Percentiles rank a stretch among this genome's conserved stretches.
Evolutionary conservation across 2,888 invertebrate species (phyloP).

Genomic region (Drosophila buzzatii): DNA sequence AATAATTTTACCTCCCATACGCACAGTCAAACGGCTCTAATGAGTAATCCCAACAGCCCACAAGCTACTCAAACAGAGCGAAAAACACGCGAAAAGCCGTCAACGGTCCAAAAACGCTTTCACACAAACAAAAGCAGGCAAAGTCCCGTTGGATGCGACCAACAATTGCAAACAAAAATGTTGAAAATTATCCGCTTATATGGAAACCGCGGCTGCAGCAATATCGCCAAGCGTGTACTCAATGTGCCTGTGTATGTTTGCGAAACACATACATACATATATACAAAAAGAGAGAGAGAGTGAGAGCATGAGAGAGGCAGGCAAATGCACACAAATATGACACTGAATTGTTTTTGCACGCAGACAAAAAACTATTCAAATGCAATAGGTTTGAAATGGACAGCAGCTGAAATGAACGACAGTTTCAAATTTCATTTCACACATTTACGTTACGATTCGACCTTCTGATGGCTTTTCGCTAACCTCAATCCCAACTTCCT

Average conservation of each 20-base stretch:
- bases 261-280: constrained; percentile 28
- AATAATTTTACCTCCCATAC: background rate
- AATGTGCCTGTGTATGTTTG: constrained; percentile 34
- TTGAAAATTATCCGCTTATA: constrained; percentile 66
- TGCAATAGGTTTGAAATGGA: constrained; percentile 33
- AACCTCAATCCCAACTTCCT: constrained; percentile 4
- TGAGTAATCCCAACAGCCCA: constrained; percentile 28
- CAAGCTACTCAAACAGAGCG: constrained; percentile 39
- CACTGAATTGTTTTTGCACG: constrained; percentile 74
- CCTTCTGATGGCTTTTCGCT: constrained; percentile 13
- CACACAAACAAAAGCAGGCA: constrained; percentile 36
- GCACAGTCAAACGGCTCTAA: constrained; percentile 19
- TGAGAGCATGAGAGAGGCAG: constrained; percentile 28
- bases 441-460: constrained; percentile 55
- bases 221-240: constrained; percentile 1
- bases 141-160: constrained; percentile 23
- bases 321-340: constrained; percentile 64
- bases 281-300: too few species aligned
- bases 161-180: constrained; percentile 60
- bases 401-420: constrained; percentile 30
- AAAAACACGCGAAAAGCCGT: constrained; percentile 42
- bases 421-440: constrained; percentile 72
- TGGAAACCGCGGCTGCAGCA: constrained; percentile 33
- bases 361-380: constrained; percentile 46
- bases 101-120: constrained; percentile 44